Conservation (phyloP, 2,888 invertebrate genomes). For the Iphiclides podalirius region DNA sequence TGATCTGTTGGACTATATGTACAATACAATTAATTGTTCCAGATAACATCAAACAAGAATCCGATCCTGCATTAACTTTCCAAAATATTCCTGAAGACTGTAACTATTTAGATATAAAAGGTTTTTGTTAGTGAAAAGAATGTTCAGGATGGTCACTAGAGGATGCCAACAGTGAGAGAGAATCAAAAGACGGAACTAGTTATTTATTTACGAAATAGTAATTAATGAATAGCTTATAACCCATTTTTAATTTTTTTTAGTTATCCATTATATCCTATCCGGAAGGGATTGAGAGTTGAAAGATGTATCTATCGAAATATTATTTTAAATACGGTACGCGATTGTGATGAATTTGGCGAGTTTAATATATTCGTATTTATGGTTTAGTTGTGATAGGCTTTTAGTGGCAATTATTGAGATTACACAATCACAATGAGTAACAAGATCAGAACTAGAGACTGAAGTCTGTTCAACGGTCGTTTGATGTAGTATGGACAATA, state of each 20-base stretch:
- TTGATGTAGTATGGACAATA: conserved; percentile 71
- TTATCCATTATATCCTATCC: conserved; percentile 30
- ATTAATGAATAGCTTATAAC: conserved; percentile 55
- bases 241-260: conserved; percentile 41
- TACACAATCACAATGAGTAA: conserved; percentile 34
- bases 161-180: conserved; percentile 75
- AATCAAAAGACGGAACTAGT: conserved; percentile 75
- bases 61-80: conserved; percentile 65
- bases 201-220: conserved; percentile 62
- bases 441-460: conserved; percentile 26
- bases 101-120: conserved; percentile 53
- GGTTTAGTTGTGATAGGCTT: conserved; percentile 28
- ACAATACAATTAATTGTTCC: conserved; percentile 66
- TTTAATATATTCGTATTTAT: conserved; percentile 31
- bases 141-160: conserved; percentile 42
- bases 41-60: conserved; percentile 64
- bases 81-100: conserved; percentile 77
- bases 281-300: conserved; percentile 4
- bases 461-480: conserved; percentile 31
- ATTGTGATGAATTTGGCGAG: conserved; percentile 31
- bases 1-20: no score
- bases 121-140: conserved; percentile 52
- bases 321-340: conserved; percentile 24
- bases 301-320: conserved; percentile 28
- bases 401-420: conserved; percentile 23